Evolutionary conservation across 2,113 vertebrate species (phyloP).

Genomic region (Ptilorrhoa leucosticta): DNA sequence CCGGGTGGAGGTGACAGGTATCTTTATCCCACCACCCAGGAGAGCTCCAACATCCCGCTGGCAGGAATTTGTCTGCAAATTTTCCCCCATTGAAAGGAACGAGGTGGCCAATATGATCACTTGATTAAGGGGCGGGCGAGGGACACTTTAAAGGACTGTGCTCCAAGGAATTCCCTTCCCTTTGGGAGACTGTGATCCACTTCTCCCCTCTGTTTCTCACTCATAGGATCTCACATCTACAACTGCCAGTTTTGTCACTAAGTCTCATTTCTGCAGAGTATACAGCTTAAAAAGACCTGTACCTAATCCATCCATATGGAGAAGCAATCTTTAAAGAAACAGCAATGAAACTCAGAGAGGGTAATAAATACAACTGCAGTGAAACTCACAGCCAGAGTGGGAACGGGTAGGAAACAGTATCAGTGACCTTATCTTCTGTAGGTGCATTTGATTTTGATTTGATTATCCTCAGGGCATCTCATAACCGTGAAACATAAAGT

Average conservation of each 20-base stretch:
- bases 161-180: not conserved
- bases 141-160: not conserved
- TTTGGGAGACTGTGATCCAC: not conserved
- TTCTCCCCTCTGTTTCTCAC: not conserved
- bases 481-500: constrained; percentile 15
- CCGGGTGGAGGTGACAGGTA: constrained; percentile 72
- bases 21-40: constrained; percentile 75
- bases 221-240: not conserved
- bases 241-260: not conserved
- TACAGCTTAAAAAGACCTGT: not conserved
- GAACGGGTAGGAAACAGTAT: not conserved
- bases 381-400: not conserved
- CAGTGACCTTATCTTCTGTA: constrained; percentile 10
- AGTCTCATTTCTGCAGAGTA: not conserved
- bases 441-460: constrained; percentile 40
- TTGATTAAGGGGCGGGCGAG: constrained; percentile 55
- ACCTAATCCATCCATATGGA: not conserved
- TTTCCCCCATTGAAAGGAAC: constrained; percentile 67
- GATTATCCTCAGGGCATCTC: constrained; percentile 29
- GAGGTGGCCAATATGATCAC: constrained; percentile 43
- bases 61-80: constrained; percentile 78
- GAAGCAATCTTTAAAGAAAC: not conserved
- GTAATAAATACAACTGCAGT: not conserved
- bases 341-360: not conserved
- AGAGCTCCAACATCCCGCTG: constrained; percentile 67